phyloP scores from a whole-genome alignment of 2,113 vertebrate species.

The Hyaena hyaena region DNA sequence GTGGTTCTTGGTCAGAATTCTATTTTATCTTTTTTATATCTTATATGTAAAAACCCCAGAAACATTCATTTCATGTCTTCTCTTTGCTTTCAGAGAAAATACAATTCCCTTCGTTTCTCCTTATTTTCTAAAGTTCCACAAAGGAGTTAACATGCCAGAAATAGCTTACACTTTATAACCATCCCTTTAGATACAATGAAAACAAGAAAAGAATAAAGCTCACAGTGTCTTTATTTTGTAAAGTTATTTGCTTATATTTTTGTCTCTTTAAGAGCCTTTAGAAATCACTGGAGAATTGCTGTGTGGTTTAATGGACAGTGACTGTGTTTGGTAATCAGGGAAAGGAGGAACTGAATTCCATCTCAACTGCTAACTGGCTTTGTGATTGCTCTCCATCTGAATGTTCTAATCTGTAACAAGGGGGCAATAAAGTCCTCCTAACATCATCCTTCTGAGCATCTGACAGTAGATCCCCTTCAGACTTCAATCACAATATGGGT shows the following conservation, averaged over 20 bases:
- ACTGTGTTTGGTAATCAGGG: neutral
- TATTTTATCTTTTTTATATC: neutral
- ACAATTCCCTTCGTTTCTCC: neutral
- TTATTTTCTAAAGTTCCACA: neutral
- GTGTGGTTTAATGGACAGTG: neutral
- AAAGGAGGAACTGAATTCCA: neutral
- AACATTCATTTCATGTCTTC: neutral
- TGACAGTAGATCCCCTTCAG: neutral
- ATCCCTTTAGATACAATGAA: neutral
- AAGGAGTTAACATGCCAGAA: neutral
- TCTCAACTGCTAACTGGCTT: neutral
- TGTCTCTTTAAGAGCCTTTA: neutral
- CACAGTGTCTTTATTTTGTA: neutral
- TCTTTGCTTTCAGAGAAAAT: neutral
- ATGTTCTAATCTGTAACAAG: neutral
- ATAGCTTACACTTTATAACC: neutral
- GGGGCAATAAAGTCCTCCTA: fast-evolving
- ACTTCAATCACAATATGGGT: neutral
- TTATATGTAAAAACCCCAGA: neutral
- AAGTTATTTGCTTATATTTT: neutral
- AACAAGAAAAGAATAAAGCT: neutral
- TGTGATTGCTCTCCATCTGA: neutral
- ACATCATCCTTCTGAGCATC: neutral
- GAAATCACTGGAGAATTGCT: neutral
- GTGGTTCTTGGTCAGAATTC: neutral